Evolutionary conservation across 2,113 vertebrate species (phyloP), one percentile per base, ranked within the genome.

Genomic region (Nymphicus hollandicus): DNA sequence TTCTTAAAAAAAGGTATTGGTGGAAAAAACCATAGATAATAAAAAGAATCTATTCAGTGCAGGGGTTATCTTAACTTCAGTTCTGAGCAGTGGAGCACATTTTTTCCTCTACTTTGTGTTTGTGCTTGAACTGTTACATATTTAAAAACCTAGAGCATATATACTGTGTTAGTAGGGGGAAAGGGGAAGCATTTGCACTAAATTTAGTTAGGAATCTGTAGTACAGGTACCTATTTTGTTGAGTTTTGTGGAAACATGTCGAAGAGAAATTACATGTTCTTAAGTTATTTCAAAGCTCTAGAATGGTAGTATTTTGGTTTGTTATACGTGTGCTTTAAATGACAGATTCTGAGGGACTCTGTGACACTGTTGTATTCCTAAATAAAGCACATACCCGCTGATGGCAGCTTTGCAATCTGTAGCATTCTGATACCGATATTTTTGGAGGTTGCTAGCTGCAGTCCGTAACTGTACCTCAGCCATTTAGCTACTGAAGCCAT

Each of bases 391-490:
- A 56, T 90, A 41, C 11, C 64, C 90, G 41, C 53, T 73, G 81
- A 73, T 91, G 95, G 95, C 94, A 96, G 97, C 93, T 96, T 86
- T 94, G 96, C 85, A 93, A 96, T 97, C 93, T 90, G 81, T 88
- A 96, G 92, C 90, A 96, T 97, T 96, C 93, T 2, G 3, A 19
- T 94, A 83, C 7, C 0, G 89, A 71, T 97, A 97, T 97, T 97
- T 97, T 96, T 85, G 95, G 96, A 93, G 85, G 61, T 90, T 78
- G 83, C 71, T 95, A 84, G 86, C 93, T 94, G 90, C 89, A 82
- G 81, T 73, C 52, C 24, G 28, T 96, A 97, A 96, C 92, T 89
- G 37, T 96, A 73, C 97, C 89, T 93, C 91, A 81, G 63, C 77
- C 87, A 28, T 73, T 86, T 61, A 92, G 81, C 81, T 80, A 80